These are phyloP conservation scores for Torymus tubicola DNA, from an alignment of 2,888 invertebrate genomes.

Conservation along the genomic window DNA sequence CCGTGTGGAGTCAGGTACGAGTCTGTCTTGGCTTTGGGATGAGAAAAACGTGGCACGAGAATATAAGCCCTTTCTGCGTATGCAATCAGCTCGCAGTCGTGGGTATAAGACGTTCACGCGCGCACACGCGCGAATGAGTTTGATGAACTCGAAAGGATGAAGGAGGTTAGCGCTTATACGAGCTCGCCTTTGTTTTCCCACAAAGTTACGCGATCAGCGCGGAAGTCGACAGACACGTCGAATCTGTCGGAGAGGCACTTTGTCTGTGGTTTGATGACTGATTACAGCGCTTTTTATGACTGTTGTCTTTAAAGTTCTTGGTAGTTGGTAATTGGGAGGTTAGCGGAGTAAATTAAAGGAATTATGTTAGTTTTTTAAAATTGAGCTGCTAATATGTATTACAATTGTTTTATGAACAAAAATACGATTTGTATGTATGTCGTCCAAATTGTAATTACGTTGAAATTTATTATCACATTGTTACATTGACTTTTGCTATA, in stretches of 20 bases:
- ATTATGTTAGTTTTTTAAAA: no score
- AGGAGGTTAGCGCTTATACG: not conserved
- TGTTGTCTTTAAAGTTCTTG: no score
- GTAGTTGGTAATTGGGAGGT: no score
- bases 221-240: slow-evolving; percentile 21
- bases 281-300: no score
- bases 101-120: slow-evolving; percentile 58
- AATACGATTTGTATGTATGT: no score
- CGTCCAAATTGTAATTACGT: no score
- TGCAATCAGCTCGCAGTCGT: slow-evolving; percentile 49
- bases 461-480: no score
- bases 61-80: slow-evolving; percentile 14
- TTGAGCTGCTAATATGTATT: no score
- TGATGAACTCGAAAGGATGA: slow-evolving; percentile 61
- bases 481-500: no score
- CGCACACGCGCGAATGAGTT: slow-evolving; percentile 49
- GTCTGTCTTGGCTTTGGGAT: slow-evolving; percentile 14
- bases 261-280: not conserved
- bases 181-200: slow-evolving; percentile 60
- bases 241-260: not conserved
- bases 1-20: slow-evolving; percentile 35
- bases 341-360: no score
- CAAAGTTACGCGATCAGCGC: slow-evolving; percentile 44
- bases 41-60: slow-evolving; percentile 24
- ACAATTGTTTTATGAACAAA: no score